Evolutionary conservation across 2,888 invertebrate species (phyloP), one percentile per base, ranked within the genome.

Genomic region (Dynastes maya): DNA sequence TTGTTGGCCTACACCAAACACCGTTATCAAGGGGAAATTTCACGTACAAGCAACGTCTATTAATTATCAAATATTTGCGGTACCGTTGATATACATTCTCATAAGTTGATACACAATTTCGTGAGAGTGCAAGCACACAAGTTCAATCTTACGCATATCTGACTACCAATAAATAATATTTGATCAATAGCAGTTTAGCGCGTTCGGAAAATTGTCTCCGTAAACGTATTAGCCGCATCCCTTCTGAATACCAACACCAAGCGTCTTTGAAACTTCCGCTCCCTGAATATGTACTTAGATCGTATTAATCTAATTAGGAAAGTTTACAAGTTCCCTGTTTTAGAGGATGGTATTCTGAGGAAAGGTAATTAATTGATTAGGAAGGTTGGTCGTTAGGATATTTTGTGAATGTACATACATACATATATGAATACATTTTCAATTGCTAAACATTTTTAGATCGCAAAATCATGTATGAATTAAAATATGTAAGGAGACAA

Each of bases 1-100:
- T 68, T 29, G 68, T 68, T 68, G 8, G 29, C 29, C 51, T 1
- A 27, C 51, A 2, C 16, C 68, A 51, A 68, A 68, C 68, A 68
- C n/a, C 51, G 29, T 53, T 51, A 22, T 22, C 22, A 68, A 29
- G 4, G 49, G 32, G 29, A 27, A 49, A 68, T 68, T 68, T 68
- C 68, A 68, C 53, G 68, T 29, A 11, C 27, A 68, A 68, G 68
- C 27, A 68, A 27, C 22, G 29, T 51, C 51, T 68, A 51, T 68
- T 51, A 68, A 68, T 68, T 68, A 68, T 27, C 51, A 68, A 68
- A 68, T 68, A 68, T 49, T 68, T 68, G 29, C 68, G 6, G 27
- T 45, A 11, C 22, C 51, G 29, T n/a, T 51, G 68, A 68, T 68
- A 68, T n/a, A 22, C 49, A 11, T 13, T 16, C 67, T 49, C 16